Conservation (phyloP, 2,888 invertebrate genomes). For the Rosalia funebris region DNA sequence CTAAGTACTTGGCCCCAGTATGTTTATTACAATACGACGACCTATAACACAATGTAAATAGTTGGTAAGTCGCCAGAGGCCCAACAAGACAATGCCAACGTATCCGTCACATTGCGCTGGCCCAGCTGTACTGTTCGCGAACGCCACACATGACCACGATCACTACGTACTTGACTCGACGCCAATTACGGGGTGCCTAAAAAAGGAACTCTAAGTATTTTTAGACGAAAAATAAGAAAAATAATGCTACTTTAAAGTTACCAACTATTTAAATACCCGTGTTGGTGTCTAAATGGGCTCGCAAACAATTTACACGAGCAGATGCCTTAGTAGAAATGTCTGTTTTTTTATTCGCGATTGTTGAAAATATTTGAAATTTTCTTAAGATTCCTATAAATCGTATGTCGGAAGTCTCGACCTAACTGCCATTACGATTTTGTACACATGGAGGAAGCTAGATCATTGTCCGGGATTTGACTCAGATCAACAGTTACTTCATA, state of each 20-base stretch:
- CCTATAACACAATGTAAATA: conserved; percentile 45
- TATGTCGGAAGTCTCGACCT: too few relatives aligned
- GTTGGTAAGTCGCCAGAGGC: conserved; percentile 46
- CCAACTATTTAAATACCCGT: conserved; percentile 28
- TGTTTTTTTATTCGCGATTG: background rate
- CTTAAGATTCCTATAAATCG: too few relatives aligned
- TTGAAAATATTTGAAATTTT: conserved; percentile 11
- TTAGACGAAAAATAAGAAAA: conserved; percentile 30
- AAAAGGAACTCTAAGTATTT: conserved; percentile 42
- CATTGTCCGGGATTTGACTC: too few relatives aligned
- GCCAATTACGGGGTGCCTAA: conserved; percentile 48
- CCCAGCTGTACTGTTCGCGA: conserved; percentile 21
- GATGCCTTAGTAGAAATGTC: background rate
- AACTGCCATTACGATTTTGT: too few relatives aligned
- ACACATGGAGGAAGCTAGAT: too few relatives aligned
- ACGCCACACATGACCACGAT: conserved; percentile 5
- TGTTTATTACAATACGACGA: conserved; percentile 40
- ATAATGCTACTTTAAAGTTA: conserved; percentile 16
- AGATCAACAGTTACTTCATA: too few relatives aligned
- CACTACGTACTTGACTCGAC: conserved; percentile 34
- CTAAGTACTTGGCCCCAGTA: conserved; percentile 28
- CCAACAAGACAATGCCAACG: conserved; percentile 44
- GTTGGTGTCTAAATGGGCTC: conserved; percentile 29
- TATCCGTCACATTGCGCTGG: conserved; percentile 6
- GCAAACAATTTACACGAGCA: conserved; percentile 17